phyloP scores from a whole-genome alignment of 2,888 invertebrate species.

The Aporophyla nigra region DNA sequence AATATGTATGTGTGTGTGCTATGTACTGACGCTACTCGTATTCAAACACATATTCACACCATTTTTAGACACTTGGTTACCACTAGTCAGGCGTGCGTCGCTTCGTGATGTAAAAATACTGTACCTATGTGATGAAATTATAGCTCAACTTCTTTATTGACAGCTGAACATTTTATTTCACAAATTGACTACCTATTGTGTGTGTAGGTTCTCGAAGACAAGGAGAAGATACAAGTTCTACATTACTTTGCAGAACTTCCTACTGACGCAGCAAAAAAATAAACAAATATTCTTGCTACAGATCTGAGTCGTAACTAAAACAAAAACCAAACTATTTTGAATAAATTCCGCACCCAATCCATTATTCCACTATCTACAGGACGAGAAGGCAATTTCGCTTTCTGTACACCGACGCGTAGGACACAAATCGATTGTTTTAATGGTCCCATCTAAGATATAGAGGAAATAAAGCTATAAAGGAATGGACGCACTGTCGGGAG shows the following conservation, averaged over 20 bases:
- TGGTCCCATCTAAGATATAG: slow-evolving; percentile 60
- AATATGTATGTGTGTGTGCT: not conserved
- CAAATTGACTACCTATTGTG: not conserved
- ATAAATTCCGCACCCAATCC: slow-evolving; percentile 21
- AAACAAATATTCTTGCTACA: not conserved
- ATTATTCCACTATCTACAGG: slow-evolving; percentile 41
- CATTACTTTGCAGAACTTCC: not conserved
- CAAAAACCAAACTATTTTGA: slow-evolving; percentile 9
- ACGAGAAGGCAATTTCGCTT: slow-evolving; percentile 57
- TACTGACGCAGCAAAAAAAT: not conserved
- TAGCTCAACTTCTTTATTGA: not conserved
- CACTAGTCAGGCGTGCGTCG: too few species aligned
- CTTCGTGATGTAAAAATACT: not conserved
- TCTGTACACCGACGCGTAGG: slow-evolving; percentile 40
- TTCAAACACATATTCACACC: too few species aligned
- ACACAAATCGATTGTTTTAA: slow-evolving; percentile 61
- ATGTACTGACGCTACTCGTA: too few species aligned
- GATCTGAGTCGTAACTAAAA: not conserved
- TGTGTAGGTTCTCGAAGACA: not conserved
- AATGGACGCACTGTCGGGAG: slow-evolving; percentile 75
- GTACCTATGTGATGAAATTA: not conserved
- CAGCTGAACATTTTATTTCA: not conserved
- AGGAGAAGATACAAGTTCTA: not conserved
- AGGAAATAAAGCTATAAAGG: slow-evolving; percentile 70
- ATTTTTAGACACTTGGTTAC: too few species aligned